Percentiles rank a stretch among this genome's conserved stretches.
Conservation (phyloP, 2,113 vertebrate species). For the Pseudolaguvia tuberculata region DNA sequence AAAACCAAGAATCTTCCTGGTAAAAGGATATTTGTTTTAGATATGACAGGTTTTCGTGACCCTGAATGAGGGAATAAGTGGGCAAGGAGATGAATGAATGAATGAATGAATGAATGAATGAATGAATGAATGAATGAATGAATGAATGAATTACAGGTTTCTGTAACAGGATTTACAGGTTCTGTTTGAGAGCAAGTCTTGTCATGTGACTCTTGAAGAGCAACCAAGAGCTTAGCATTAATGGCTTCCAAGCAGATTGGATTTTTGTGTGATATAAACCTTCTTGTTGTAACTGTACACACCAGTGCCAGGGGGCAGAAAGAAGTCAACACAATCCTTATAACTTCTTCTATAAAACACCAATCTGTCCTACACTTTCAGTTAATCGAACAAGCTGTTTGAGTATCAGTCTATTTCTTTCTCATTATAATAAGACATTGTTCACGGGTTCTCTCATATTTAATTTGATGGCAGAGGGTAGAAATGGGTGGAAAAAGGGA, state of each 20-base stretch:
- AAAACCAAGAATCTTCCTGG: not conserved
- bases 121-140: no score
- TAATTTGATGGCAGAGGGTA: conserved; percentile 45
- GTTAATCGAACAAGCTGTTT: conserved; percentile 45
- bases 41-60: not conserved
- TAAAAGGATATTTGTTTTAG: not conserved
- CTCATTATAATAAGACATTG: conserved; percentile 51
- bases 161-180: not conserved
- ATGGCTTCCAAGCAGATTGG: not conserved
- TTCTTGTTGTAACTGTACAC: conserved; percentile 8
- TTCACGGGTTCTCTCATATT: conserved; percentile 43
- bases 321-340: conserved; percentile 22
- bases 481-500: conserved; percentile 36
- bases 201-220: not conserved
- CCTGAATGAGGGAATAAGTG: no score
- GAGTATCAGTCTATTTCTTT: conserved; percentile 23
- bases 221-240: not conserved
- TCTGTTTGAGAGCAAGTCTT: not conserved
- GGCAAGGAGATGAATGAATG: no score
- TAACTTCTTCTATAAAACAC: not conserved
- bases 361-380: conserved; percentile 26
- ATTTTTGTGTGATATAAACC: not conserved
- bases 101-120: no score
- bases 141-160: no score
- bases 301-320: not conserved